A percentile compares a stretch with the other conserved stretches of the same genome.
phyloP scores from a whole-genome alignment of 1,140 invertebrate genomes.

The Dreissena rostriformis region DNA sequence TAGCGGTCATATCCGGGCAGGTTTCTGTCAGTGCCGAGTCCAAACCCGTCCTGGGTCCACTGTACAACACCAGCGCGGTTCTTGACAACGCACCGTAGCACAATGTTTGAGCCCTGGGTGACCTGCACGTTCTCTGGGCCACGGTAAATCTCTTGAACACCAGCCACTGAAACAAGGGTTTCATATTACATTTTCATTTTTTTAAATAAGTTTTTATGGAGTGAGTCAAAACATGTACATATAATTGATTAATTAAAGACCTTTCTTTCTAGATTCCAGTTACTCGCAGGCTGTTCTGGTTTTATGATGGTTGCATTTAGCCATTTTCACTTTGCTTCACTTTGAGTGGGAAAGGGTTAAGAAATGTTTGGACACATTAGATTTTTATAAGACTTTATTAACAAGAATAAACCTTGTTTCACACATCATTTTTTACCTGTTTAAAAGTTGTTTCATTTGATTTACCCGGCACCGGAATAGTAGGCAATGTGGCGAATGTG shows the following conservation, averaged over 20 bases:
- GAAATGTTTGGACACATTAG: too few relatives aligned
- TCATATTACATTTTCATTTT: background rate
- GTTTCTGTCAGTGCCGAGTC: conserved; percentile 92
- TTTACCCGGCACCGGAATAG: too few relatives aligned
- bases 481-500: too few relatives aligned
- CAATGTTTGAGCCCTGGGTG: conserved; percentile 85
- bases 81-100: conserved; percentile 92
- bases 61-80: conserved; percentile 94
- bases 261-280: background rate
- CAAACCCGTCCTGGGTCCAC: conserved; percentile 97
- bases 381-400: too few relatives aligned
- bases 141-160: conserved; percentile 46
- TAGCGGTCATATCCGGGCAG: conserved; percentile 95
- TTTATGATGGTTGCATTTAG: too few relatives aligned
- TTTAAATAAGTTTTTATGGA: background rate
- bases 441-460: too few relatives aligned
- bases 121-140: conserved; percentile 34
- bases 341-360: too few relatives aligned
- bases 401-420: too few relatives aligned
- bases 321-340: background rate
- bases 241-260: background rate
- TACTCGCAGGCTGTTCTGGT: background rate
- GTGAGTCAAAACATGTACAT: background rate
- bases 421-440: too few relatives aligned
- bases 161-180: conserved; percentile 35